phyloP scores from a whole-genome alignment of 2,113 vertebrate genomes.

The Mirounga angustirostris region DNA sequence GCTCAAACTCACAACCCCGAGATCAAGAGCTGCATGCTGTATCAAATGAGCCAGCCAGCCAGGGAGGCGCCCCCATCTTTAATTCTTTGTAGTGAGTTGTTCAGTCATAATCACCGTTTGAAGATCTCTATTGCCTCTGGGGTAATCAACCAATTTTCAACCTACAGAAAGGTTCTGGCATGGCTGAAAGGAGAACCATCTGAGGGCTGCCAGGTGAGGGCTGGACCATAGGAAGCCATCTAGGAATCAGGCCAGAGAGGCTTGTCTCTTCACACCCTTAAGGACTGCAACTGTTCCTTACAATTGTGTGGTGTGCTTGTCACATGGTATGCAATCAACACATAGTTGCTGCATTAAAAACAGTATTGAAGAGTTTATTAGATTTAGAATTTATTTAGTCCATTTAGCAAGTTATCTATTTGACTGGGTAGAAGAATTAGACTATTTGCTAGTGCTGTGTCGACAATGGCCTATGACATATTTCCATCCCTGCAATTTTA shows the following conservation, averaged over 20 bases:
- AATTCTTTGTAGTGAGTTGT: background rate
- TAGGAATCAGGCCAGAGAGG: background rate
- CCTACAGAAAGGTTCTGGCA: background rate
- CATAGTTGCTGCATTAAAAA: conserved; percentile 6
- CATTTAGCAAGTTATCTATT: background rate
- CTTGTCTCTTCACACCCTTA: background rate
- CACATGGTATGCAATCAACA: background rate
- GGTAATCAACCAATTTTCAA: background rate
- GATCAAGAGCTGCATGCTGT: background rate
- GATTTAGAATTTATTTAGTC: conserved; percentile 12
- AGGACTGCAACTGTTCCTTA: background rate
- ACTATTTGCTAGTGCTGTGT: background rate
- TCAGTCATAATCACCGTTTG: background rate
- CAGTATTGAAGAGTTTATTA: background rate
- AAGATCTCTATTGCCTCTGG: background rate
- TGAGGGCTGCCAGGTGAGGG: background rate
- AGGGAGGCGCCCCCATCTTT: background rate
- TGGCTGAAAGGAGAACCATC: background rate
- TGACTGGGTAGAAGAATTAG: background rate
- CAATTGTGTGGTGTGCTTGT: background rate
- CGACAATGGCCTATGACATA: background rate
- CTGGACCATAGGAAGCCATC: background rate
- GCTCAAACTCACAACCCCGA: background rate
- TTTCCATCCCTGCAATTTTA: background rate
- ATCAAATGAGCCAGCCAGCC: background rate